Conservation (phyloP, 2,888 invertebrate genomes). For the Leptarthrus brevirostris region DNA sequence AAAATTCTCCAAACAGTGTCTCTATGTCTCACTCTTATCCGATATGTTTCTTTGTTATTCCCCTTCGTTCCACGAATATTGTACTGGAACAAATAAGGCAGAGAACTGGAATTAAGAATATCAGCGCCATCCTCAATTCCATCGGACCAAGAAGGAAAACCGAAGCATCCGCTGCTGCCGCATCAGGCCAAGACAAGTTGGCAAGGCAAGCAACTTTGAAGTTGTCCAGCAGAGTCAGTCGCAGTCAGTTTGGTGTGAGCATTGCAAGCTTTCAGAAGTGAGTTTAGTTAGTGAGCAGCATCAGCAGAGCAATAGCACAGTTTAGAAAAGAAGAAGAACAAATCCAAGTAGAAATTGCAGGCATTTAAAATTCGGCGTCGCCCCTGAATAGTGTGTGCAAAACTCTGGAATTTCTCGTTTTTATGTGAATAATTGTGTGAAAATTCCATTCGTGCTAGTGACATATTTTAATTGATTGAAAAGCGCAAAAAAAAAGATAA, state of each 20-base stretch:
- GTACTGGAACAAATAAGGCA: neutral
- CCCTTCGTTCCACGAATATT: neutral
- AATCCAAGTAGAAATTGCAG: slow-evolving; percentile 5
- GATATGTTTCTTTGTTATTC: too few species aligned
- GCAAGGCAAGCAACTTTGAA: slow-evolving; percentile 20
- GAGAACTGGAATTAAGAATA: slow-evolving; percentile 8
- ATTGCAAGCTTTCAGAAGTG: slow-evolving; percentile 31
- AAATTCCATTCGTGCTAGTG: slow-evolving; percentile 9
- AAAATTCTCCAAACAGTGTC: too few species aligned
- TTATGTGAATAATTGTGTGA: neutral
- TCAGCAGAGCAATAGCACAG: neutral
- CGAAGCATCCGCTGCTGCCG: slow-evolving; percentile 3
- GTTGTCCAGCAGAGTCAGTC: slow-evolving; percentile 23
- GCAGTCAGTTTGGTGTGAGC: slow-evolving; percentile 47
- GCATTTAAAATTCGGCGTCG: slow-evolving; percentile 30
- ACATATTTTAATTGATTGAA: slow-evolving; percentile 21
- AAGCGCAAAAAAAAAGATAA: neutral
- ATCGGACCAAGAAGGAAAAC: neutral
- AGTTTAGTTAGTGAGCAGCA: slow-evolving; percentile 5
- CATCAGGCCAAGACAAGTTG: slow-evolving; percentile 10
- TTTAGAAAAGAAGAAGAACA: slow-evolving; percentile 11
- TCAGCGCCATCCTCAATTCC: slow-evolving; percentile 26
- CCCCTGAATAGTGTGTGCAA: slow-evolving; percentile 27
- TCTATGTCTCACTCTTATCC: too few species aligned
- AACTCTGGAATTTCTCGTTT: slow-evolving; percentile 13